These are phyloP conservation scores for Drosophila mauritiana DNA, from an alignment of 1,140 invertebrate species.

Conservation along the genomic window DNA sequence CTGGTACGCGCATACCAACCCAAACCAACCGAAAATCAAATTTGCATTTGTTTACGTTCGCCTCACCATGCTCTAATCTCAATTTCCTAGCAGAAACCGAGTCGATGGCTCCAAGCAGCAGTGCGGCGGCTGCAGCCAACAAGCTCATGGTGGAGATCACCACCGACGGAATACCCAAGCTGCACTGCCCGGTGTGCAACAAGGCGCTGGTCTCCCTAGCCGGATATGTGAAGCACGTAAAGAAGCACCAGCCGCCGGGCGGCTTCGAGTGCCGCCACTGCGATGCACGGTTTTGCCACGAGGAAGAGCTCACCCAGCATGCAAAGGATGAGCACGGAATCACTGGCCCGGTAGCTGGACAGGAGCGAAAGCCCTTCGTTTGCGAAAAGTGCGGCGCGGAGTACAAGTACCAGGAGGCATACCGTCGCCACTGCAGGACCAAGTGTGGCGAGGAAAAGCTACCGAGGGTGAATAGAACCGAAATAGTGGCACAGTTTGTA, in stretches of 20 bases:
- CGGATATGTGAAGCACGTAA: slow-evolving; percentile 82
- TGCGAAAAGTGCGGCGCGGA: slow-evolving; percentile 83
- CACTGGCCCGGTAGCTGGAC: slow-evolving; percentile 26
- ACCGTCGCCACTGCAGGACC: slow-evolving; percentile 75
- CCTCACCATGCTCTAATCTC: background rate
- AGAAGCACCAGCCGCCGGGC: slow-evolving; percentile 80
- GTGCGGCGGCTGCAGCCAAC: slow-evolving; percentile 35
- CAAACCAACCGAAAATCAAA: slow-evolving; percentile 29
- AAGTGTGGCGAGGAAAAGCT: slow-evolving; percentile 75
- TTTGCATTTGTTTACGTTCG: slow-evolving; percentile 54
- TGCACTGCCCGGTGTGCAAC: slow-evolving; percentile 79
- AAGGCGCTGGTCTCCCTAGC: slow-evolving; percentile 73
- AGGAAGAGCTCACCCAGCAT: slow-evolving; percentile 71
- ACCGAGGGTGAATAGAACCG: slow-evolving; percentile 2
- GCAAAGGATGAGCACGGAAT: slow-evolving; percentile 46
- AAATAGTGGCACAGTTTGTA: background rate
- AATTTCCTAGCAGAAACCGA: slow-evolving; percentile 25
- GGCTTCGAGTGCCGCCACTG: slow-evolving; percentile 76
- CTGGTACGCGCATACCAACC: slow-evolving; percentile 37
- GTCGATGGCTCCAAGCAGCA: slow-evolving; percentile 41
- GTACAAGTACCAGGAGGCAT: slow-evolving; percentile 74
- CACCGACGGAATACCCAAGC: slow-evolving; percentile 75
- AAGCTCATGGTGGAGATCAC: slow-evolving; percentile 78
- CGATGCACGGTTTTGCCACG: slow-evolving; percentile 61
- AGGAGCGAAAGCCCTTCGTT: slow-evolving; percentile 49